Evolutionary conservation across 2,113 vertebrate species (phyloP).

Genomic region (Phalacrocorax pelagicus): DNA sequence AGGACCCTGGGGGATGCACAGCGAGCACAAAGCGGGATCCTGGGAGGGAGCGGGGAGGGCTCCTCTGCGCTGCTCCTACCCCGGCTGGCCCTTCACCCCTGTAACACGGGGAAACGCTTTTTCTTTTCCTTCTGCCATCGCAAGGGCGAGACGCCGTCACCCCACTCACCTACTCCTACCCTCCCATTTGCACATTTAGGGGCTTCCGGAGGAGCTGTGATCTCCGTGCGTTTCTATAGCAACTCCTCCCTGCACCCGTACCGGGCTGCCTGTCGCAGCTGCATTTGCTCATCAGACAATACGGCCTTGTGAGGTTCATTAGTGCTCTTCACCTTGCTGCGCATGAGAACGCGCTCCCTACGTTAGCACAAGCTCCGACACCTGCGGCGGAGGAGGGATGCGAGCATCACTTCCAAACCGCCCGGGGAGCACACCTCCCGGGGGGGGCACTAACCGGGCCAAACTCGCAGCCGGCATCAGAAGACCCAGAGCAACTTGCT

Average conservation of each 20-base stretch:
- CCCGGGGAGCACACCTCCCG: rapidly evolving
- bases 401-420: not conserved
- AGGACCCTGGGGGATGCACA: rapidly evolving
- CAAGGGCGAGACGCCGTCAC: not conserved
- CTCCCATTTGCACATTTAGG: not conserved
- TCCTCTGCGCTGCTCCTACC: rapidly evolving
- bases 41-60: not conserved
- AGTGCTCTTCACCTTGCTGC: not conserved
- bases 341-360: rapidly evolving
- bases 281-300: not conserved
- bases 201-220: not conserved
- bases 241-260: not conserved
- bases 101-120: rapidly evolving
- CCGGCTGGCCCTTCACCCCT: rapidly evolving
- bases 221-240: constrained; percentile 35
- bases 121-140: not conserved
- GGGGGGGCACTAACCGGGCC: not conserved
- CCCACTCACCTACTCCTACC: not conserved
- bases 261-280: not conserved
- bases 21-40: not conserved
- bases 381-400: not conserved
- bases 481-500: not conserved
- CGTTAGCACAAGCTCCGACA: not conserved
- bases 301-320: not conserved
- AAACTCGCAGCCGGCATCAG: not conserved